These are phyloP conservation scores for Meteorus colon DNA, from an alignment of 2,888 invertebrate species.

Conservation along the genomic window DNA sequence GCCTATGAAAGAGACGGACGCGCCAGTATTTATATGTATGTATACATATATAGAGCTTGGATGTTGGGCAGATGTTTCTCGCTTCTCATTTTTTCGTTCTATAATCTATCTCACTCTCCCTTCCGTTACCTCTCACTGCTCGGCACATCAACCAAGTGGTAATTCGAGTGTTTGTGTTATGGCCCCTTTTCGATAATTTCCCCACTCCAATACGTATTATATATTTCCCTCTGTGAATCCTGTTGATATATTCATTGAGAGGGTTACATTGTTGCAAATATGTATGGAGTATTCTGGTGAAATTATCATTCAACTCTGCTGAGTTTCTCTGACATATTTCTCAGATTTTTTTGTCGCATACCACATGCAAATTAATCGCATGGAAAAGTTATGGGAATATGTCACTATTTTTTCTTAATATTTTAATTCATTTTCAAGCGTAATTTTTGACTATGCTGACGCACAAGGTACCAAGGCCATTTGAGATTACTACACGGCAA, in stretches of 20 bases:
- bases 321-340: too few relatives aligned
- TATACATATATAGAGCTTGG: neutral
- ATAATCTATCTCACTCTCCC: slow-evolving; percentile 1
- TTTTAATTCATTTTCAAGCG: too few relatives aligned
- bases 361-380: too few relatives aligned
- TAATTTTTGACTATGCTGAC: too few relatives aligned
- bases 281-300: neutral
- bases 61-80: slow-evolving; percentile 56
- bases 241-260: slow-evolving; percentile 13
- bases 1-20: slow-evolving; percentile 64
- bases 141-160: slow-evolving; percentile 48
- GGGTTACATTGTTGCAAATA: neutral
- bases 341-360: too few relatives aligned
- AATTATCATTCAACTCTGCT: too few relatives aligned
- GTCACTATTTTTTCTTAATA: too few relatives aligned
- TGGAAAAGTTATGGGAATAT: too few relatives aligned
- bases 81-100: slow-evolving; percentile 1
- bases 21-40: slow-evolving; percentile 33
- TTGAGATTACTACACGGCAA: too few relatives aligned
- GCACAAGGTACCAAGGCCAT: too few relatives aligned
- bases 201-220: slow-evolving; percentile 16
- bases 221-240: neutral
- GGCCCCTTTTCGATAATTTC: slow-evolving; percentile 25
- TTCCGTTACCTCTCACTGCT: slow-evolving; percentile 46
- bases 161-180: slow-evolving; percentile 59